phyloP scores from a whole-genome alignment of 2,113 vertebrate species.

The Raja brachyura region DNA sequence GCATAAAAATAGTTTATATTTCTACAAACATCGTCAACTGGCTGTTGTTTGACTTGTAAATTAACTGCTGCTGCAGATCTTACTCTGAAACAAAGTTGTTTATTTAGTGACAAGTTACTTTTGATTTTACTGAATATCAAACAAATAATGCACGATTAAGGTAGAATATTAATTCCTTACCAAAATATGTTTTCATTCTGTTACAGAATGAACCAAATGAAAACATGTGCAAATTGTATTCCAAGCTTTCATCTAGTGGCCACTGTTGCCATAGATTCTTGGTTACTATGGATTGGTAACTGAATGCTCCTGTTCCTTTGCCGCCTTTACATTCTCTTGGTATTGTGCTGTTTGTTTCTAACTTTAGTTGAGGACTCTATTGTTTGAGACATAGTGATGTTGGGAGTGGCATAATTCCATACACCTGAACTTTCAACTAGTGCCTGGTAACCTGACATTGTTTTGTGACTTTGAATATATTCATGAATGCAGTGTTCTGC shows the following conservation, averaged over 20 bases:
- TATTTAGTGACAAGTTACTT: neutral
- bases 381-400: neutral
- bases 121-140: neutral
- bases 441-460: conserved; percentile 10
- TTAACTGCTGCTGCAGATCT: neutral
- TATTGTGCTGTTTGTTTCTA: neutral
- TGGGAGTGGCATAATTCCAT: neutral
- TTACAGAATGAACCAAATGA: neutral
- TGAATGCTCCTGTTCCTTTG: neutral
- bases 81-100: neutral
- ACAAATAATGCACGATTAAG: neutral
- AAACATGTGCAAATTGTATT: neutral
- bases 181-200: neutral
- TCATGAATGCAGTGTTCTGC: neutral
- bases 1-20: too few species aligned
- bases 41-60: neutral
- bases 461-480: neutral
- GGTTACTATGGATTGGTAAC: neutral
- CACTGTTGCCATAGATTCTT: neutral
- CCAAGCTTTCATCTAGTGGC: neutral
- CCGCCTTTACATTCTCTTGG: neutral
- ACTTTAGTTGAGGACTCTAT: neutral
- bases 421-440: neutral
- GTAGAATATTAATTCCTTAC: neutral
- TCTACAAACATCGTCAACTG: neutral